Evolutionary conservation across 2,113 vertebrate genomes (phyloP), one percentile per base, ranked within the genome.

Genomic region (Antechinus stuartii): DNA sequence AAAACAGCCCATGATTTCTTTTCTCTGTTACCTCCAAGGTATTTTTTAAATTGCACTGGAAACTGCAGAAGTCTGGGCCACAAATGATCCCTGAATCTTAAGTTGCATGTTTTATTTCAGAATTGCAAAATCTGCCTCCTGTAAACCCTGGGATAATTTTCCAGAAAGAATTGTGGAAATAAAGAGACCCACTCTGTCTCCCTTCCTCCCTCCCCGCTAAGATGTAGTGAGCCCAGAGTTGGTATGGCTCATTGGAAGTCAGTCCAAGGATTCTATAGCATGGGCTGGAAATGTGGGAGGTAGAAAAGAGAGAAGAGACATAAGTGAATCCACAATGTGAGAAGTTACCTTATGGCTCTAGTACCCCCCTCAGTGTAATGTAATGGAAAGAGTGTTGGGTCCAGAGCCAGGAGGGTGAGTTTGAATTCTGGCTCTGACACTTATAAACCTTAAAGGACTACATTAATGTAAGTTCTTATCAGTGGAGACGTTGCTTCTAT

Each of bases 401-500:
- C n/a, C 19, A 22, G 68, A 84, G 68, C 68, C 68, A 84, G n/a
- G 68, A 84, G 68, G n/a, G 68, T 84, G 68, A n/a, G 68, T 84
- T 42, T 84, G 68, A 84, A 84, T 84, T 42, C 68, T 84, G 68
- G n/a, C 68, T 84, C n/a, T 84, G n/a, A 84, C 6, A 42, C 19
- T 42, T 42, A 84, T 23, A 84, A 84, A 84, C n/a, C 68, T 42
- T 84, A 84, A 84, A 84, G 19, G n/a, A 23, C 19, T 22, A 42
- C 68, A 84, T 84, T 84, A 84, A 42, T 42, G 19, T 22, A 84
- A 22, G 19, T 42, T 22, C 16, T 42, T 84, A 84, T 84, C 23
- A 42, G n/a, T 22, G 68, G 19, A 84, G 68, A 42, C 90, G 93
- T 95, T 94, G 68, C 42, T 89, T 46, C 84, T 93, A 26, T 94